Percentiles rank a stretch among this genome's conserved stretches.
These are phyloP conservation scores for Tolmerus cingulatus DNA, from an alignment of 2,888 invertebrate species.

Conservation along the genomic window DNA sequence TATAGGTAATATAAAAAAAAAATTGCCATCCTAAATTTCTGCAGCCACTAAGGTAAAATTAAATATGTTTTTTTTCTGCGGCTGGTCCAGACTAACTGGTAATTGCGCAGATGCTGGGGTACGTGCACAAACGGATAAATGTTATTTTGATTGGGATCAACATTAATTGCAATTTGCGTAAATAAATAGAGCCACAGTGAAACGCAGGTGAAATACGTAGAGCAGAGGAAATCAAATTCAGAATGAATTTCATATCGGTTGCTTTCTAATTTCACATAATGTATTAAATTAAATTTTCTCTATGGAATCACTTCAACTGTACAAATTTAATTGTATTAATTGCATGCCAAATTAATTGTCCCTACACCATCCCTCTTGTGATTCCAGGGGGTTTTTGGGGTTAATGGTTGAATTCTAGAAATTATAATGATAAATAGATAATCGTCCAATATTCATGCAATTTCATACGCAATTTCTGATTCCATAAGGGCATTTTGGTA, in stretches of 20 bases:
- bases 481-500: neutral
- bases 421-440: neutral
- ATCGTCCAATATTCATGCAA: neutral
- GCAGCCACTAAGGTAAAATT: neutral
- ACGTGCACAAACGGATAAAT: neutral
- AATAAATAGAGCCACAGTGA: neutral
- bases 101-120: neutral
- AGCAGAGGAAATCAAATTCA: neutral
- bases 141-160: neutral
- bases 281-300: neutral
- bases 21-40: neutral
- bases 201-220: neutral
- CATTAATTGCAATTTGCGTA: neutral
- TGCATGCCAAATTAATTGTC: neutral
- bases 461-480: neutral
- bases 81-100: neutral
- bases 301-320: neutral
- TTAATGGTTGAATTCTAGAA: neutral
- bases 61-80: neutral
- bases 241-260: neutral
- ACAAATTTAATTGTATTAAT: neutral
- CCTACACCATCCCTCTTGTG: neutral
- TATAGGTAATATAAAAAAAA: neutral
- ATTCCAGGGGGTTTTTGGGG: neutral
- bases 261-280: neutral